Conservation (phyloP, 2,797 vertebrate genomes). For the Chiloscyllium punctatum region DNA sequence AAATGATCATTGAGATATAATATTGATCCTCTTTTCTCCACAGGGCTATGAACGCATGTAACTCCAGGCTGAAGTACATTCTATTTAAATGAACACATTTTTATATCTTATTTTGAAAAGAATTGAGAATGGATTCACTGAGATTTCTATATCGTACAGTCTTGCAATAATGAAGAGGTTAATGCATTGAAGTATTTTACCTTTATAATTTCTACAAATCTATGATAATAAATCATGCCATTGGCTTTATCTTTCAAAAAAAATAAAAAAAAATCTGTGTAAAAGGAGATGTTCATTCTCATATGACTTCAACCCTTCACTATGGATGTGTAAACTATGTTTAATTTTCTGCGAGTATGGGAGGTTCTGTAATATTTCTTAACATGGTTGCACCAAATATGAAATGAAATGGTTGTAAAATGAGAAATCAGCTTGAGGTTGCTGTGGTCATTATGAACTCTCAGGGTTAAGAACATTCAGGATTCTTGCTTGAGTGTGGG, state of each 20-base stretch:
- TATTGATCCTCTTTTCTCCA: background rate
- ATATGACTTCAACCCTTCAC: background rate
- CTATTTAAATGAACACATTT: background rate
- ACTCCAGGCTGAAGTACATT: background rate
- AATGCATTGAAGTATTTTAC: conserved; percentile 17
- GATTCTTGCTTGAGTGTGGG: background rate
- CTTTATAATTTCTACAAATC: conserved; percentile 28
- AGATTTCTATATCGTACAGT: conserved; percentile 2
- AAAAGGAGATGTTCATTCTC: conserved; percentile 7
- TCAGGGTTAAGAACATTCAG: background rate
- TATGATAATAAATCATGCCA: conserved; percentile 32
- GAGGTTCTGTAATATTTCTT: background rate
- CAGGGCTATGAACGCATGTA: background rate
- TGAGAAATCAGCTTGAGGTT: background rate
- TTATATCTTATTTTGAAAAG: background rate
- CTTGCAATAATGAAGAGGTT: background rate
- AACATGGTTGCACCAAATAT: background rate
- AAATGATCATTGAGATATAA: background rate
- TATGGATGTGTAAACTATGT: background rate
- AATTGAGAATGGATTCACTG: conserved; percentile 18
- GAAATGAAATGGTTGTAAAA: conserved; percentile 20
- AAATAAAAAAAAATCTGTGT: conserved; percentile 17
- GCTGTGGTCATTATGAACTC: background rate
- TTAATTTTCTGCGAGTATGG: background rate
- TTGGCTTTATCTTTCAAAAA: background rate